Evolutionary conservation across 2,888 invertebrate species (phyloP), one percentile per base, ranked within the genome.

Genomic region (Melanophora roralis): DNA sequence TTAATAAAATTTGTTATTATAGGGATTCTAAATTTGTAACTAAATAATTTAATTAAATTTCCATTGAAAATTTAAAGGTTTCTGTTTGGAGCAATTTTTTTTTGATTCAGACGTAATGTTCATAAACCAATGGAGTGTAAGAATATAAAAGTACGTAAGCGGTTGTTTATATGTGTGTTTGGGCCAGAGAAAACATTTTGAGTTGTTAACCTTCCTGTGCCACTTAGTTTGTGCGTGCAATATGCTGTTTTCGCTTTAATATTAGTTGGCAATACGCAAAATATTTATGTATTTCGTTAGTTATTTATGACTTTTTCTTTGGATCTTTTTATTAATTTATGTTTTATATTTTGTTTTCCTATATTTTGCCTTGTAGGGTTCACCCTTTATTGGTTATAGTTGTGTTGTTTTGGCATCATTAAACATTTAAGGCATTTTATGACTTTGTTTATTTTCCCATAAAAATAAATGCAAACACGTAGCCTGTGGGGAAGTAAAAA

Each of bases 261-360:
- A 11, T 43, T 23, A 4, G 43, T 43, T 43, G 43, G 43, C 60
- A 60, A 45, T 27, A 60, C 45, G 16, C 23, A 34, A 43, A 60
- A 60, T 60, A 45, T 60, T 59, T 60, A n/a, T n/a, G n/a, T n/a
- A 43, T 60, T 60, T 60, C 43, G 27, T 60, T 60, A 60, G 60
- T 60, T 60, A 43, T 60, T 60, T 45, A 60, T 60, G 40, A 43
- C 9, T 60, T 4, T 43, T 60, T 43, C 60, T 45, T 45, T 32
- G 60, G 43, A 45, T 45, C 27, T 27, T 8, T 59, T 38, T 34
- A 60, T 36, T 2, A 36, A 36, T 36, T 36, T 36, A 8, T 23
- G 43, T 45, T 23, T 23, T 23, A 5, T 45, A n/a, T n/a, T n/a
- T n/a, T n/a, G n/a, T 16, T 32, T 27, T 43, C 8, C 32, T 14